A percentile compares a stretch with the other conserved stretches of the same genome.
These are phyloP conservation scores for Temnothorax rugatulus DNA, from an alignment of 2,888 invertebrate genomes.

Conservation along the genomic window DNA sequence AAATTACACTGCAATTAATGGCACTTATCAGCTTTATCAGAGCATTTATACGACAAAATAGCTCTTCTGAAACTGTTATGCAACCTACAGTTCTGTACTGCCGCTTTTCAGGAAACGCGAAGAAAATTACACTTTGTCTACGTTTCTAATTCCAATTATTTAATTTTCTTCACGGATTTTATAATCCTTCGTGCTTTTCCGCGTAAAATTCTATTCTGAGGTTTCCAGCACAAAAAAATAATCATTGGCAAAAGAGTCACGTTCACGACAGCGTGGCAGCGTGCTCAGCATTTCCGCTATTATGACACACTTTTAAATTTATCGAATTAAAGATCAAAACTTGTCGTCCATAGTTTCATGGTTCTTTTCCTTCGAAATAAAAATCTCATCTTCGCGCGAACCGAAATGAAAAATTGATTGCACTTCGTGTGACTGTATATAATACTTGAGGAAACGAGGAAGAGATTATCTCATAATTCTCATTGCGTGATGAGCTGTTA, in stretches of 20 bases:
- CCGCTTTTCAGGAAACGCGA: background rate
- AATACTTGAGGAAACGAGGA: too few species aligned
- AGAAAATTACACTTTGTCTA: conserved; percentile 7
- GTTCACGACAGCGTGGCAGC: conserved; percentile 12
- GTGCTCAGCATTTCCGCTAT: background rate
- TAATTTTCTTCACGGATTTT: background rate
- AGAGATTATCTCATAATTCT: conserved; percentile 7
- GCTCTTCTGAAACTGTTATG: background rate
- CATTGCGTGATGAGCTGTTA: conserved; percentile 5
- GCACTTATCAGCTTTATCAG: background rate
- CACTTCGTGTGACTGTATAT: background rate
- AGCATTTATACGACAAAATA: background rate
- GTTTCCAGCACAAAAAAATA: conserved; percentile 7
- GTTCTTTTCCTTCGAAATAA: background rate
- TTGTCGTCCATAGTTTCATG: background rate
- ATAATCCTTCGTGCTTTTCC: background rate
- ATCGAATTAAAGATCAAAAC: background rate
- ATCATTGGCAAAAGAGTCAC: conserved; percentile 14
- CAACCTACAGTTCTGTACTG: background rate
- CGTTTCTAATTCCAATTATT: conserved; percentile 1
- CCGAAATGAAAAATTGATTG: background rate
- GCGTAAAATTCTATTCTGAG: background rate
- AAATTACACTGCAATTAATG: background rate
- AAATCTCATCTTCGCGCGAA: background rate
- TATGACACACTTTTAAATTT: background rate